Evolutionary conservation across 1,140 invertebrate species (phyloP).

Genomic region (Zaprionus ornatus): DNA sequence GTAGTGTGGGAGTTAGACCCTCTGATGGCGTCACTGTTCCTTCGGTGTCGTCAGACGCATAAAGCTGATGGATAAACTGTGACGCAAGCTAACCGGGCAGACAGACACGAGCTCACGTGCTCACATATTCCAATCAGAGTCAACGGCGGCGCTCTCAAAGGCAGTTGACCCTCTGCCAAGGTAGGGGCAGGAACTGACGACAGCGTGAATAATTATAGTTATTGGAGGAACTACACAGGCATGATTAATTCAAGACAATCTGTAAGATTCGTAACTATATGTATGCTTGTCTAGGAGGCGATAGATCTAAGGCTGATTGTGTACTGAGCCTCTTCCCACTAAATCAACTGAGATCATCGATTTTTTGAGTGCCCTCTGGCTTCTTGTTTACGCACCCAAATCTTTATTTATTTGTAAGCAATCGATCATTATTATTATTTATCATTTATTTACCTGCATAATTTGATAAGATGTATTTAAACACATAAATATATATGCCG

Average conservation of each 20-base stretch:
- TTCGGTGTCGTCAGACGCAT: slow-evolving; percentile 24
- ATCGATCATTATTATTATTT: slow-evolving; percentile 10
- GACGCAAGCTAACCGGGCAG: slow-evolving; percentile 35
- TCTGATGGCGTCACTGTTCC: slow-evolving; percentile 22
- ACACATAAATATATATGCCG: slow-evolving; percentile 8
- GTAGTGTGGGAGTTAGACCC: background rate
- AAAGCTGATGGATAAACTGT: slow-evolving; percentile 40
- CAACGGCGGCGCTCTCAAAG: slow-evolving; percentile 14
- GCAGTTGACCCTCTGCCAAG: background rate
- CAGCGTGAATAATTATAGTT: background rate
- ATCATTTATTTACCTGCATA: slow-evolving; percentile 7
- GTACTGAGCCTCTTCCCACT: background rate
- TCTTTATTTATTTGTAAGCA: background rate
- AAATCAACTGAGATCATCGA: background rate
- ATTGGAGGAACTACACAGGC: background rate
- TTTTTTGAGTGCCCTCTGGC: background rate
- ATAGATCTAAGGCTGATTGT: background rate
- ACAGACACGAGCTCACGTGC: slow-evolving; percentile 40
- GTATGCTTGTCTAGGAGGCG: background rate
- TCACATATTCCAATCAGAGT: background rate
- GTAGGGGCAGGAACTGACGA: background rate
- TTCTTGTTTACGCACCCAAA: background rate
- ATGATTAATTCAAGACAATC: background rate
- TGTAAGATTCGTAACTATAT: background rate
- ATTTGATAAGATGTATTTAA: slow-evolving; percentile 1